Evolutionary conservation across 2,113 vertebrate species (phyloP).

Genomic region (Arothron firmamentum): DNA sequence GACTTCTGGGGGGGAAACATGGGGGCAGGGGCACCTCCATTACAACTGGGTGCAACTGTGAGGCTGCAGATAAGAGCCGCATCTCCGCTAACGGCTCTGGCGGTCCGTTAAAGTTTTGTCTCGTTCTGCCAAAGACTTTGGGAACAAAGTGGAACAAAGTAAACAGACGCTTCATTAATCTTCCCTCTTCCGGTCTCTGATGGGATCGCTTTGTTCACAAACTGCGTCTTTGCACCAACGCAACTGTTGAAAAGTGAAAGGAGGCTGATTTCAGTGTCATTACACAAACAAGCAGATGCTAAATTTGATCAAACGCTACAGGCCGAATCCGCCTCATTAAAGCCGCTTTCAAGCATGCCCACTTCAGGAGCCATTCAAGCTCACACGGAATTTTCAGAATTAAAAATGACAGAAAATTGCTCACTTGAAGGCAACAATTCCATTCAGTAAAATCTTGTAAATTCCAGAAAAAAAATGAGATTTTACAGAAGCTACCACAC

Average conservation of each 20-base stretch:
- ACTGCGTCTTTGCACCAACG: constrained; percentile 9
- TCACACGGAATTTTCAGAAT: background rate
- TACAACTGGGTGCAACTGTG: constrained; percentile 42
- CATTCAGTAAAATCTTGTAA: too few species aligned
- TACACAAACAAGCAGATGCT: constrained; percentile 25
- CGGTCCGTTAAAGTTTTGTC: too few species aligned
- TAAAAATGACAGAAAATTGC: background rate
- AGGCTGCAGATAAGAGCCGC: constrained; percentile 5
- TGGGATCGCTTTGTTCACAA: constrained; percentile 31
- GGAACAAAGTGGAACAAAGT: constrained; percentile 9
- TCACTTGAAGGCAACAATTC: too few species aligned
- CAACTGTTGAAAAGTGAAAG: constrained; percentile 30
- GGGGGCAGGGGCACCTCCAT: constrained; percentile 41
- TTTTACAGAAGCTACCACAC: too few species aligned
- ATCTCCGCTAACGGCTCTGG: background rate
- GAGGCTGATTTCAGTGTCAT: constrained; percentile 20
- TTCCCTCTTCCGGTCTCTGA: constrained; percentile 22
- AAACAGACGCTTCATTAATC: constrained; percentile 33
- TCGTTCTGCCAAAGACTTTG: background rate
- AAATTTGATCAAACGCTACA: constrained; percentile 30
- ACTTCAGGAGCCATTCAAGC: background rate
- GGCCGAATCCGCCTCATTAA: constrained; percentile 21
- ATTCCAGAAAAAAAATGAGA: too few species aligned
- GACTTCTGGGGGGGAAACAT: constrained; percentile 17
- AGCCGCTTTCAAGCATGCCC: constrained; percentile 8